These are phyloP conservation scores for Nephrotoma appendiculata DNA, from an alignment of 2,888 invertebrate species.

Conservation along the genomic window DNA sequence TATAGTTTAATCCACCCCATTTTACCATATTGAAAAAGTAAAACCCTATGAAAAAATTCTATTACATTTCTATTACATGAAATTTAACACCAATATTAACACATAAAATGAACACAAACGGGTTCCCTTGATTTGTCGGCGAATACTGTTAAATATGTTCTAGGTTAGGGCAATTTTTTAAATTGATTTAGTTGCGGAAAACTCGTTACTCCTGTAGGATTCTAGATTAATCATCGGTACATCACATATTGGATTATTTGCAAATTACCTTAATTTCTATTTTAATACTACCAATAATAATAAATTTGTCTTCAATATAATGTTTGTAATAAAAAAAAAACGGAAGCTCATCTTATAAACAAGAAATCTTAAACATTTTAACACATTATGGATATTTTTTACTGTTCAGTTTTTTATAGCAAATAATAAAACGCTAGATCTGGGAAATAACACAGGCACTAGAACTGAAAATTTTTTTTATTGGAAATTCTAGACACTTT, in stretches of 20 bases:
- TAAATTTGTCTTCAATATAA: background rate
- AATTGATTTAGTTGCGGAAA: background rate
- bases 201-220: background rate
- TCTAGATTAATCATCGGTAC: background rate
- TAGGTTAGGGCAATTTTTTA: background rate
- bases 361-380: background rate
- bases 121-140: background rate
- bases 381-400: background rate
- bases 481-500: background rate
- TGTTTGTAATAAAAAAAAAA: background rate
- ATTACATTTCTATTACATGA: background rate
- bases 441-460: background rate
- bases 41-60: background rate
- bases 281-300: background rate
- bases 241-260: background rate
- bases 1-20: background rate
- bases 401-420: background rate
- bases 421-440: background rate
- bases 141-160: background rate
- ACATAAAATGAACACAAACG: background rate
- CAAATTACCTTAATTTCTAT: background rate
- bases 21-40: background rate
- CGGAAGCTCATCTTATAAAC: background rate
- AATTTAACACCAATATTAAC: background rate
- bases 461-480: background rate